Conservation (phyloP, 2,797 vertebrate species). For the Austrolebias charrua region DNA sequence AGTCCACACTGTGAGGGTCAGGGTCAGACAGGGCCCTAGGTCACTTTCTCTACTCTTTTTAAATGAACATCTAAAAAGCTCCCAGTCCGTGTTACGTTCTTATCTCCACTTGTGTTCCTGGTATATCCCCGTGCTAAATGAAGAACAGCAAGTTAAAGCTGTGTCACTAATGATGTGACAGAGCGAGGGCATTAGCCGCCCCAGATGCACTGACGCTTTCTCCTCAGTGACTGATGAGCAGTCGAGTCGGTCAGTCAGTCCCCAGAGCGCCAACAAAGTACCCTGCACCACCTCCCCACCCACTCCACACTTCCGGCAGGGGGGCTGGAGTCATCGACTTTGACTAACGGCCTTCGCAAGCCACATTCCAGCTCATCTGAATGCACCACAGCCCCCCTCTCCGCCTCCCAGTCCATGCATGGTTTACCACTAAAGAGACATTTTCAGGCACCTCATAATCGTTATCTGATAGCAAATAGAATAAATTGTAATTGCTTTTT, state of each 20-base stretch:
- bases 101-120: constrained; percentile 51
- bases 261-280: constrained; percentile 54
- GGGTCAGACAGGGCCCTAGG: constrained; percentile 49
- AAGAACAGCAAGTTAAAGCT: constrained; percentile 60
- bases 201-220: constrained; percentile 39
- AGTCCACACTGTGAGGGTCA: constrained; percentile 8
- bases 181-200: constrained; percentile 60
- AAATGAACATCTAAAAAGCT: constrained; percentile 52
- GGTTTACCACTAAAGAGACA: constrained; percentile 74
- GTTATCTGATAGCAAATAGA: constrained; percentile 73
- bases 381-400: constrained; percentile 42
- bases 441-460: constrained; percentile 74
- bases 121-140: constrained; percentile 54
- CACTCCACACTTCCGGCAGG: constrained; percentile 44
- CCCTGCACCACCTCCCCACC: constrained; percentile 3
- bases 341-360: constrained; percentile 63
- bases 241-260: constrained; percentile 32
- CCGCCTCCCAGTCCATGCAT: constrained; percentile 60
- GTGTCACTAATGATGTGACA: constrained; percentile 72
- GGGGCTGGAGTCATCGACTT: constrained; percentile 58
- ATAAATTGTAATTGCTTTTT: constrained; percentile 80
- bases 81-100: constrained; percentile 21
- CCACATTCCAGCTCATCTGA: constrained; percentile 57
- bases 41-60: constrained; percentile 32
- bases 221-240: constrained; percentile 64